Conservation (phyloP, 1,140 invertebrate species). For the Whitmania pigra region DNA sequence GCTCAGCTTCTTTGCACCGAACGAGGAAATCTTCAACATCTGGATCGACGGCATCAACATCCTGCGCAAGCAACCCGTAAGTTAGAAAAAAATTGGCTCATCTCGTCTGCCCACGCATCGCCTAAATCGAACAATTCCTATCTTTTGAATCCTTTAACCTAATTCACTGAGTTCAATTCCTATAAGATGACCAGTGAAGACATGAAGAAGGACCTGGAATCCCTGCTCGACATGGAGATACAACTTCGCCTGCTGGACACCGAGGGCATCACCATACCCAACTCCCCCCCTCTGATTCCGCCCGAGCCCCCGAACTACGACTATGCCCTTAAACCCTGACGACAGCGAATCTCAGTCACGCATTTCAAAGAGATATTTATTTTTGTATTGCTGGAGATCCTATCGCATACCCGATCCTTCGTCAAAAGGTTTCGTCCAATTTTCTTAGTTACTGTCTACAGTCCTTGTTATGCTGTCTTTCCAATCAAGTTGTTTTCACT, state of each 20-base stretch:
- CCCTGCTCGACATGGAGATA: conserved; percentile 85
- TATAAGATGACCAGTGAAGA: conserved; percentile 71
- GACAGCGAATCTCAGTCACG: neutral
- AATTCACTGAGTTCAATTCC: too few species aligned
- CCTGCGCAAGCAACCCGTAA: conserved; percentile 51
- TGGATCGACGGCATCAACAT: conserved; percentile 94
- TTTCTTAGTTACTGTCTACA: too few species aligned
- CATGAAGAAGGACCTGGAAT: conserved; percentile 75
- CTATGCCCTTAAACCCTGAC: conserved; percentile 44
- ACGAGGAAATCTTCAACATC: conserved; percentile 72
- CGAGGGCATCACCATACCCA: conserved; percentile 84
- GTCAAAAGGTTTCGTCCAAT: neutral
- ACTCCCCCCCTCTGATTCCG: conserved; percentile 76
- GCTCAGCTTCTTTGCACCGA: conserved; percentile 79
- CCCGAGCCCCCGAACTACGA: conserved; percentile 74
- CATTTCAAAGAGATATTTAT: too few species aligned
- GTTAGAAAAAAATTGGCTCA: neutral
- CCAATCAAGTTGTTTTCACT: too few species aligned
- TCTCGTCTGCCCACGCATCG: too few species aligned
- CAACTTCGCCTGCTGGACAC: conserved; percentile 81
- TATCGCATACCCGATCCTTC: neutral
- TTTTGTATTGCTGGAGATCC: too few species aligned
- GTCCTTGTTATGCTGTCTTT: too few species aligned
- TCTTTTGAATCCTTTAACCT: too few species aligned
- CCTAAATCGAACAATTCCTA: too few species aligned